Conservation (phyloP, 1,140 invertebrate species). For the Zaprionus inermis region DNA sequence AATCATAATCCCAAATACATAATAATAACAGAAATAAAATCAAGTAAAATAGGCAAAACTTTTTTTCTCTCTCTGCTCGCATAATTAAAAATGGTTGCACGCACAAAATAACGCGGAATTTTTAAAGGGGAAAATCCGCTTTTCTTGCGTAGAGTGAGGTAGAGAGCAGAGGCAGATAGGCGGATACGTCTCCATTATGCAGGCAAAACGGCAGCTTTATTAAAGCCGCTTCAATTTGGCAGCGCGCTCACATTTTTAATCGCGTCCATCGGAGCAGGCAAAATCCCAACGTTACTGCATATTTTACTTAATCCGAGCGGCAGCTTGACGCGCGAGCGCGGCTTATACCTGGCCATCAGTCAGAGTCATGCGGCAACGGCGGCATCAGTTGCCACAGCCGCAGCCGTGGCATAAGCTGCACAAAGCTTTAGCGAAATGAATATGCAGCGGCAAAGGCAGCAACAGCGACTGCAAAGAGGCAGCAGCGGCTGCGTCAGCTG, state of each 20-base stretch:
- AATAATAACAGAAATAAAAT: conserved; percentile 2
- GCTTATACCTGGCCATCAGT: conserved; percentile 49
- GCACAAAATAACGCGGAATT: neutral
- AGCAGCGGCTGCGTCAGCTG: conserved; percentile 45
- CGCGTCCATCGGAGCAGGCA: conserved; percentile 36
- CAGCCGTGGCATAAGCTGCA: conserved; percentile 45
- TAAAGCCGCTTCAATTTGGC: conserved; percentile 33
- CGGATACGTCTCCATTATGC: conserved; percentile 26
- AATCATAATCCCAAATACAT: neutral
- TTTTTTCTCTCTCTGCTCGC: neutral
- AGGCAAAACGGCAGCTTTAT: conserved; percentile 32
- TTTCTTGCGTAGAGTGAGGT: neutral
- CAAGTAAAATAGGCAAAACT: conserved; percentile 1
- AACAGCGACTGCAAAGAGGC: neutral
- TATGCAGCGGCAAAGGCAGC: conserved; percentile 14
- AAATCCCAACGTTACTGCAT: conserved; percentile 30
- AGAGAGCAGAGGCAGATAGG: neutral
- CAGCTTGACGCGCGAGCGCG: conserved; percentile 42
- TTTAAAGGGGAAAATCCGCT: neutral
- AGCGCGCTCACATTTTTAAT: conserved; percentile 42
- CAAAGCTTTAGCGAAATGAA: conserved; percentile 27
- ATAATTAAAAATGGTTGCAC: neutral
- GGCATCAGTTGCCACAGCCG: conserved; percentile 3
- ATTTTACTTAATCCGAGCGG: conserved; percentile 42
- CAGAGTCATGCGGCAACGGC: conserved; percentile 15